Evolutionary conservation across 2,113 vertebrate genomes (phyloP).

Genomic region (Colistium nudipinnis): DNA sequence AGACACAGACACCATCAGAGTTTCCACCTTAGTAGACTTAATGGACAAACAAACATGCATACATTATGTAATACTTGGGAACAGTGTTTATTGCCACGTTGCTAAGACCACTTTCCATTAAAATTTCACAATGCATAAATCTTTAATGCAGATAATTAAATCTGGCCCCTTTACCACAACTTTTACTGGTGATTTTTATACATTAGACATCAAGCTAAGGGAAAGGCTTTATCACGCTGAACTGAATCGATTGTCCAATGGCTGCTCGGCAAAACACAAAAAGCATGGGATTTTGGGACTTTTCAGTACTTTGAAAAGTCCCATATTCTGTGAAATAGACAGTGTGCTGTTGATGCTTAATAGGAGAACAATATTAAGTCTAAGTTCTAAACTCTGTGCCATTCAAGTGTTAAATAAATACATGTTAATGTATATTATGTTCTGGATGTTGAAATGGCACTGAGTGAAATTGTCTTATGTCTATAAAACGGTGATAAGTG

Average conservation of each 20-base stretch:
- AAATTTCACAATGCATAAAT: not conserved
- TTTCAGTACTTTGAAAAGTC: not conserved
- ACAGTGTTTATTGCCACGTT: too few relatives aligned
- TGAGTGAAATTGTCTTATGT: not conserved
- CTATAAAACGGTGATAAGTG: not conserved
- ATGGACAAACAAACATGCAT: not conserved
- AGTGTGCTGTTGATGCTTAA: not conserved
- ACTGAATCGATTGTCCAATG: not conserved
- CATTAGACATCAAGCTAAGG: not conserved
- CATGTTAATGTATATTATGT: not conserved
- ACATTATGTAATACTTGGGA: not conserved
- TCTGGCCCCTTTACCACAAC: too few relatives aligned
- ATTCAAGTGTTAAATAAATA: not conserved
- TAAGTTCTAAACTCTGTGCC: not conserved
- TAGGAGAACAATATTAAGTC: too few relatives aligned
- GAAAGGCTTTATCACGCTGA: not conserved
- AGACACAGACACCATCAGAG: conserved; percentile 33
- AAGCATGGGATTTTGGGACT: not conserved
- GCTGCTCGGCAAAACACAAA: conserved; percentile 1
- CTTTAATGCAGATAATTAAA: not conserved
- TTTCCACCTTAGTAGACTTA: not conserved
- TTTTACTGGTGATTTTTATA: too few relatives aligned
- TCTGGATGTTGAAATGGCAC: not conserved
- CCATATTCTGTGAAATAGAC: not conserved
- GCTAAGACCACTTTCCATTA: too few relatives aligned